phyloP scores from a whole-genome alignment of 2,113 vertebrate species.

The Numida meleagris region DNA sequence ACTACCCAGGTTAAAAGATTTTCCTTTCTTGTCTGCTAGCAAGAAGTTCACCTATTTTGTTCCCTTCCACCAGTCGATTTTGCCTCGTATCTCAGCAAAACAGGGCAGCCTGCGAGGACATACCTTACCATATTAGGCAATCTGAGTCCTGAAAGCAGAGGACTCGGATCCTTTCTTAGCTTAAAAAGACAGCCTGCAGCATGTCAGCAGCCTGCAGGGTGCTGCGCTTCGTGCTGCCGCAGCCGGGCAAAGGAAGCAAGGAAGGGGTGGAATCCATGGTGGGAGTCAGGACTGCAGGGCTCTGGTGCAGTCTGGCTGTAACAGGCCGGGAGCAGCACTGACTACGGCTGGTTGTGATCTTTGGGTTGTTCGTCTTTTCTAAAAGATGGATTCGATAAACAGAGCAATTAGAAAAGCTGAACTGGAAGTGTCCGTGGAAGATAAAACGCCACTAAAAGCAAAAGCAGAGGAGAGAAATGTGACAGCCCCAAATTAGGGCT shows the following conservation, averaged over 20 bases:
- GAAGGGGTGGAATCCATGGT: accelerated
- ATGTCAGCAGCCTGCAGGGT: accelerated
- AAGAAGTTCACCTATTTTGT: conserved; percentile 21
- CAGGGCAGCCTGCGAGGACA: conserved; percentile 48
- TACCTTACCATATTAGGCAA: conserved; percentile 86
- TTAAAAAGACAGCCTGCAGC: conserved; percentile 39
- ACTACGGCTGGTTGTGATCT: neutral
- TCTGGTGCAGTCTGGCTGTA: neutral
- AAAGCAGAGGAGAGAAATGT: neutral
- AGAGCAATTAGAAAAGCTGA: neutral
- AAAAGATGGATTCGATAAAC: neutral
- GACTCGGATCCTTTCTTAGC: conserved; percentile 48
- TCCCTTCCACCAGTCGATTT: conserved; percentile 15
- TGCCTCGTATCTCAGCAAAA: neutral
- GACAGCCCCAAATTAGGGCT: neutral
- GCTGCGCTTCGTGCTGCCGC: neutral
- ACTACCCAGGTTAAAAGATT: neutral
- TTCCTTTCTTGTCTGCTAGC: neutral
- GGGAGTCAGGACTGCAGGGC: neutral
- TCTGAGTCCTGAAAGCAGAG: conserved; percentile 17
- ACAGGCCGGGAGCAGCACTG: neutral
- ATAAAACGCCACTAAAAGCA: neutral
- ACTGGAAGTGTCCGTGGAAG: neutral
- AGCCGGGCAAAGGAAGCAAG: accelerated
- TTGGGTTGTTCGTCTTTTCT: neutral